A percentile compares a stretch with the other conserved stretches of the same genome.
Conservation (phyloP, 2,113 vertebrate genomes). For the Taurulus bubalis region DNA sequence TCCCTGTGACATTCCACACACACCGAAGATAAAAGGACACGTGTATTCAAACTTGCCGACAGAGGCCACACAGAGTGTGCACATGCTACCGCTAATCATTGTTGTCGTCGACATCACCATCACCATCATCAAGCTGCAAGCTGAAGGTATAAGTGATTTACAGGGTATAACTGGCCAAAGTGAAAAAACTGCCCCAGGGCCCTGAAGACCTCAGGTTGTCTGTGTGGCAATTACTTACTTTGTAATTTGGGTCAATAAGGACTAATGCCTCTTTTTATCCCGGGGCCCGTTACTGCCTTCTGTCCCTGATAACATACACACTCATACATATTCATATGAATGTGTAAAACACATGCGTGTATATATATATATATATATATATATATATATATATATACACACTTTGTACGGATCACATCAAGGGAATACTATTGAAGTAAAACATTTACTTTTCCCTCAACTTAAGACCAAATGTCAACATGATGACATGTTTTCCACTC, state of each 20-base stretch:
- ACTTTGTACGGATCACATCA: neutral
- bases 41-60: constrained; percentile 26
- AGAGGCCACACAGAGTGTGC: neutral
- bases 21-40: constrained; percentile 49
- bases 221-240: neutral
- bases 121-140: neutral
- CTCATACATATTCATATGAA: neutral
- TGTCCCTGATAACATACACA: neutral
- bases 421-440: neutral
- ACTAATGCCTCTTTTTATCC: too few species aligned
- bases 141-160: neutral
- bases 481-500: too few species aligned
- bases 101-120: neutral
- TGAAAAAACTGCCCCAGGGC: neutral
- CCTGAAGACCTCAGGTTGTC: neutral
- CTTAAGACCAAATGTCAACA: too few species aligned
- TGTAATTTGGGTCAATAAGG: neutral
- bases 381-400: too few species aligned
- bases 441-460: neutral
- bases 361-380: neutral
- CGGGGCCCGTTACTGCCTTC: neutral
- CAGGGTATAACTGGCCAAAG: neutral
- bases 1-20: constrained; percentile 70
- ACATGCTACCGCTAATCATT: neutral
- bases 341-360: neutral